Conservation (phyloP, 2,113 vertebrate species). For the Cyprinodon tularosa region DNA sequence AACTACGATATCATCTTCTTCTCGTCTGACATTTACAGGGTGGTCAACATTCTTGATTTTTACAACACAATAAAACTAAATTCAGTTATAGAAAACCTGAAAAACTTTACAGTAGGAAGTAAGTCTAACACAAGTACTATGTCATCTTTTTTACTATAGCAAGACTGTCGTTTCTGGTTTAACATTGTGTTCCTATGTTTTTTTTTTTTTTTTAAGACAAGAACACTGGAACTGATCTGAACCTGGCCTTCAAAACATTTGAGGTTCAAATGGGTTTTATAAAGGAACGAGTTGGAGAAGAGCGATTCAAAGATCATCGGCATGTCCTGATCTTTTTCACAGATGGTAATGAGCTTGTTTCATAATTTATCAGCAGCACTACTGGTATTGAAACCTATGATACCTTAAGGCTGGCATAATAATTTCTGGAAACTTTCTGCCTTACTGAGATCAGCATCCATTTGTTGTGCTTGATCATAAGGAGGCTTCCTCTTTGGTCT, state of each 20-base stretch:
- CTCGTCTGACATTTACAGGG: conserved; percentile 49
- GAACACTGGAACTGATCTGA: conserved; percentile 75
- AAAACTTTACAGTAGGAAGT: conserved; percentile 39
- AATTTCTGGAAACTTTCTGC: too few relatives aligned
- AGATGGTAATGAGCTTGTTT: conserved; percentile 69
- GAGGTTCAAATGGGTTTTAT: conserved; percentile 54
- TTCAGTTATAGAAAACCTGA: background rate
- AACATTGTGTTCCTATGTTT: background rate
- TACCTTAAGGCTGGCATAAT: too few relatives aligned
- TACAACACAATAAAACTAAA: background rate
- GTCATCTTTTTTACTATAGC: background rate
- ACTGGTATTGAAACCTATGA: too few relatives aligned
- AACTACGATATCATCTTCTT: conserved; percentile 79
- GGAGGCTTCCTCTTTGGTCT: too few relatives aligned
- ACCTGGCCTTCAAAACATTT: conserved; percentile 48
- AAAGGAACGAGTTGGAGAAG: background rate
- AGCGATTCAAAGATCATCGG: conserved; percentile 53
- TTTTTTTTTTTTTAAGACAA: conserved; percentile 26
- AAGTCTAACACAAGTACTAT: conserved; percentile 10
- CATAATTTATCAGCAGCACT: too few relatives aligned
- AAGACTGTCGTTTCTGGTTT: background rate
- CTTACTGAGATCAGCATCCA: too few relatives aligned
- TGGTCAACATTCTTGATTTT: conserved; percentile 64
- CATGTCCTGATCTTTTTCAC: conserved; percentile 78
- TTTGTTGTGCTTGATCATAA: too few relatives aligned